Conservation (phyloP, 2,113 vertebrate species). For the Strix uralensis region DNA sequence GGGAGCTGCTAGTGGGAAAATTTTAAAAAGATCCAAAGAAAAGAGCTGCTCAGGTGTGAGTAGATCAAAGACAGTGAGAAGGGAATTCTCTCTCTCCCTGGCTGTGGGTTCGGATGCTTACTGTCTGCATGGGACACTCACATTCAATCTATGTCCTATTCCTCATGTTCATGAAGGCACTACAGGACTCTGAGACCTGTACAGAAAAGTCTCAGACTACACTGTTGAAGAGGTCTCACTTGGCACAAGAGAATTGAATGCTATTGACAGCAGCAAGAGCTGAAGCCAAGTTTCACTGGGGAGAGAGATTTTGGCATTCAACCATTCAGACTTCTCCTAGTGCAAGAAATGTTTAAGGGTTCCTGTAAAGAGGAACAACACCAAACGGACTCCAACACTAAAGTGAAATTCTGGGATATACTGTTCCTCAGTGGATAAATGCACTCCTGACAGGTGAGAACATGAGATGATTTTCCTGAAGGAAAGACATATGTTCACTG, state of each 20-base stretch:
- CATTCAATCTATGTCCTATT: not conserved
- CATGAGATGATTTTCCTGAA: not conserved
- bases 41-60: not conserved
- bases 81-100: not conserved
- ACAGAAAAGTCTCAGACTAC: not conserved
- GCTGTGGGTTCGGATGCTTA: not conserved
- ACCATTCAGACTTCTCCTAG: not conserved
- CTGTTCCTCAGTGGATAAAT: not conserved
- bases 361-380: not conserved
- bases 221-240: not conserved
- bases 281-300: not conserved
- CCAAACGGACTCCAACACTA: not conserved
- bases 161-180: not conserved
- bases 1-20: not conserved
- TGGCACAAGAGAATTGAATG: not conserved
- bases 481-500: not conserved
- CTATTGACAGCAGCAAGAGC: not conserved
- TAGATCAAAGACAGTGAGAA: not conserved
- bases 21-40: not conserved
- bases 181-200: not conserved
- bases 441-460: not conserved
- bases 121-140: not conserved
- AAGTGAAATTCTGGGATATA: not conserved
- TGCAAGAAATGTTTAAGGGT: not conserved
- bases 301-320: not conserved